phyloP scores from a whole-genome alignment of 2,113 vertebrate species.

The Rhodinocichla rosea region DNA sequence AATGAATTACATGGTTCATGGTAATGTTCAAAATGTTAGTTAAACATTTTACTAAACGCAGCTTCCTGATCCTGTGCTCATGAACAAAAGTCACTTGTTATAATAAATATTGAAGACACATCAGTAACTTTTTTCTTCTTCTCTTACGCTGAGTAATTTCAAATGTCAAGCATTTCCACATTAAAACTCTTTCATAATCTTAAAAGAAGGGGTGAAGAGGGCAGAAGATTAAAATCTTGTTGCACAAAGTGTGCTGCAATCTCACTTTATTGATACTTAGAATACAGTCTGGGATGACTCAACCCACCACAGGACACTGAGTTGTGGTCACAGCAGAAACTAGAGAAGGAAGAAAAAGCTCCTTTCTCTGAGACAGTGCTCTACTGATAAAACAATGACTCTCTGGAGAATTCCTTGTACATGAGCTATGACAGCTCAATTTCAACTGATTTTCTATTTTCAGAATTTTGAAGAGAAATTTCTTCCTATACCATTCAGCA shows the following conservation, averaged over 20 bases:
- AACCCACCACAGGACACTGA: not conserved
- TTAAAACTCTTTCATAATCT: not conserved
- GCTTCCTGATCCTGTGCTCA: not conserved
- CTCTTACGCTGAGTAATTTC: not conserved
- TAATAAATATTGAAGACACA: not conserved
- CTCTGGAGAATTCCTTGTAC: not conserved
- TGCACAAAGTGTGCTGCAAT: not conserved
- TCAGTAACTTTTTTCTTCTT: not conserved
- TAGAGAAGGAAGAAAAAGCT: not conserved
- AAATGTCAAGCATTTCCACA: not conserved
- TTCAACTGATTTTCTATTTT: not conserved
- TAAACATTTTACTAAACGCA: not conserved
- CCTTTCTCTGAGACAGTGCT: not conserved
- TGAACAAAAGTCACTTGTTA: not conserved
- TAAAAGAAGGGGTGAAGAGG: not conserved
- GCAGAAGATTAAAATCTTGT: not conserved
- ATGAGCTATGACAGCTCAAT: not conserved
- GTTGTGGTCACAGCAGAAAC: not conserved
- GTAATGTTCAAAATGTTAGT: not conserved
- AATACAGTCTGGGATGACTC: not conserved
- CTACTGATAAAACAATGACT: not conserved
- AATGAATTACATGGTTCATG: not conserved
- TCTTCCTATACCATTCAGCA: fast-evolving
- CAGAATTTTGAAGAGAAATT: not conserved
- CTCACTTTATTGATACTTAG: not conserved